Evolutionary conservation across 2,888 invertebrate genomes (phyloP).

Genomic region (Aethes cnicana): DNA sequence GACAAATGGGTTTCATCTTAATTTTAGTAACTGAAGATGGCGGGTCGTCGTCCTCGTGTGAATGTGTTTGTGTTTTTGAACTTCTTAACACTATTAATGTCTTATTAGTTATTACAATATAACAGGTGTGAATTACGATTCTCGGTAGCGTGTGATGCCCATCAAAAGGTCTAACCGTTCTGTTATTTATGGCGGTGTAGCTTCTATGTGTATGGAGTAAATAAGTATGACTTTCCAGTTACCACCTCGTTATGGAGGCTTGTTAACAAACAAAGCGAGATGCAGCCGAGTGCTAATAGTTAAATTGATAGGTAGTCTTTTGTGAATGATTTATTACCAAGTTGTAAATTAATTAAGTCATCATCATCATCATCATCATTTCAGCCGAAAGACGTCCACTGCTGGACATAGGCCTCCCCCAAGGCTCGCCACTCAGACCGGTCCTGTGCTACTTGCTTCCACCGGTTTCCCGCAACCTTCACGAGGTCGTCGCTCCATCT

Average conservation of each 20-base stretch:
- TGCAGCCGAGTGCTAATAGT: neutral
- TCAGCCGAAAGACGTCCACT: too few species aligned
- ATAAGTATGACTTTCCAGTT: slow-evolving; percentile 23
- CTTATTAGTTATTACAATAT: slow-evolving; percentile 7
- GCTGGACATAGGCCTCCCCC: too few species aligned
- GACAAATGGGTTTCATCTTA: slow-evolving; percentile 49
- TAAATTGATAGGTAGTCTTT: neutral
- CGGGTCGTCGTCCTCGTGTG: slow-evolving; percentile 63
- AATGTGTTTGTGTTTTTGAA: slow-evolving; percentile 46
- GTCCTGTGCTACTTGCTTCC: too few species aligned
- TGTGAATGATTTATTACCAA: neutral
- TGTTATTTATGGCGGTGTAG: neutral
- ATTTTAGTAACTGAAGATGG: slow-evolving; percentile 53
- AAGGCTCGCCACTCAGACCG: too few species aligned
- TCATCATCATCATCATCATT: too few species aligned
- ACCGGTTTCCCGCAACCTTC: too few species aligned
- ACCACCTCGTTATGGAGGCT: slow-evolving; percentile 14
- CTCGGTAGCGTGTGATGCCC: slow-evolving; percentile 2
- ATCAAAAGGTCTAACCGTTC: slow-evolving; percentile 5
- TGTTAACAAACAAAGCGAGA: slow-evolving; percentile 6
- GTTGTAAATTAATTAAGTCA: neutral
- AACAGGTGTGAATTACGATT: neutral
- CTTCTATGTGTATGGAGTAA: slow-evolving; percentile 4
- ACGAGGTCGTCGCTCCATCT: too few species aligned
- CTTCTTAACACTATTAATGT: slow-evolving; percentile 3